Base-by-base conservation (phyloP, 2,888 invertebrate species). In the Pteria penguin region DNA sequence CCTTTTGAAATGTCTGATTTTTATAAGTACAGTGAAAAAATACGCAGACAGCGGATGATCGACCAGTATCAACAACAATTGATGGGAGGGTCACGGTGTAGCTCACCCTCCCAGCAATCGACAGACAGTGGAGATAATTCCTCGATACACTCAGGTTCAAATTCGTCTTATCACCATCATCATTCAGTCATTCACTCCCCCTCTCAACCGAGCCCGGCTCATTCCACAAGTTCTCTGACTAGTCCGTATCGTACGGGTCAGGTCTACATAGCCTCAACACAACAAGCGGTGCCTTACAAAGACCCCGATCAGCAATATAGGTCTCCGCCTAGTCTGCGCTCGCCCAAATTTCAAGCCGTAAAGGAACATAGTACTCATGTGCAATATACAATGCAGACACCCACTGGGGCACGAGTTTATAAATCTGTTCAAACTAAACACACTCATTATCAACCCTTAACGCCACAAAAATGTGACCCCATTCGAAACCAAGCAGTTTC, bases 1-100 rank as follows among this genome's bases (percentile, higher is more conserved):
- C 98, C 98, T 2, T 98, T 98, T 93, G 98, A 98, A 94, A 97
- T 98, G 96, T 96, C 97, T 0, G 98, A 98, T 92, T 98, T 97
- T 92, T 98, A 98, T 92, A 98, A 98, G 93, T 98, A 98, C 92
- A 98, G 98, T 68, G 97, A 97, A 4, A 97, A 97, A 91, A 97
- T 96, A 91, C 94, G 97, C 79, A 95, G 97, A 83, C 94, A 94
- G 78, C 82, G 90, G 60, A 78, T 87, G 57, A 85, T 90, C 22
- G 90, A 89, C 36, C 85, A 86, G 55, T 89, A 89, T 72, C 88
- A 88, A 65, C 85, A 87, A 32, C 86, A 87, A 77, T 77, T 89
- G 71, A 87, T 89, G 52, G 62, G 78, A 52, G 67, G 81, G 33
- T 85, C 86, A 27, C 78, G 87, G 55, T 80, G 85, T 60, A 86